Evolutionary conservation across 2,888 invertebrate species (phyloP).

Genomic region (Cremastobaeus sp.): DNA sequence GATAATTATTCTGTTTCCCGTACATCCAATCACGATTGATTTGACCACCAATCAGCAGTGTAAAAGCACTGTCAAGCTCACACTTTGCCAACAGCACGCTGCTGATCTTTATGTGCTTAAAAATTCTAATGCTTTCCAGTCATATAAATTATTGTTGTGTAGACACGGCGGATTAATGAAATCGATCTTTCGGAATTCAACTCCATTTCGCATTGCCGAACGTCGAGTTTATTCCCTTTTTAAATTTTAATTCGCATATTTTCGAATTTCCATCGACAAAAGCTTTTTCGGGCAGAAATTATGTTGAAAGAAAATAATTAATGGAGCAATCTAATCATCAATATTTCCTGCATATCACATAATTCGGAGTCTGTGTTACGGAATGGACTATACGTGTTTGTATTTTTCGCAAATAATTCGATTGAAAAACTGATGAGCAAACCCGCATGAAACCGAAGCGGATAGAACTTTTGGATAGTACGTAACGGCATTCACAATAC

Average conservation of each 20-base stretch:
- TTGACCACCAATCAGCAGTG: conserved; percentile 73
- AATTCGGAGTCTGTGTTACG: conserved; percentile 41
- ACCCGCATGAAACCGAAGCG: conserved; percentile 60
- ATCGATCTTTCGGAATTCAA: too few species aligned
- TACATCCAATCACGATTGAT: conserved; percentile 70
- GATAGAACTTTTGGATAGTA: conserved; percentile 54
- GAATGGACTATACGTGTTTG: conserved; percentile 20
- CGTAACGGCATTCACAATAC: conserved; percentile 69
- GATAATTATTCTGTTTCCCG: conserved; percentile 72
- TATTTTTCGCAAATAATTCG: conserved; percentile 60
- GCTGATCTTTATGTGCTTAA: background rate
- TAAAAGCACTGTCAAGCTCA: conserved; percentile 29
- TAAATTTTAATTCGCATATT: too few species aligned
- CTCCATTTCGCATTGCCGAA: too few species aligned
- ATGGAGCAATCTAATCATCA: too few species aligned
- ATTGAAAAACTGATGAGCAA: conserved; percentile 57
- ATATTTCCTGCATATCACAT: conserved; percentile 44
- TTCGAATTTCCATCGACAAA: too few species aligned
- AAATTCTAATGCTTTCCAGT: background rate
- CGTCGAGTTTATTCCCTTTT: too few species aligned
- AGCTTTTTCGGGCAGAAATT: too few species aligned
- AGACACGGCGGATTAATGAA: too few species aligned
- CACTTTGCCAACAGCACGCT: conserved; percentile 16
- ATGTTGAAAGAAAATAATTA: too few species aligned
- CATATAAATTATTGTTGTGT: too few species aligned